phyloP scores from a whole-genome alignment of 2,797 vertebrate species.

The Semotilus atromaculatus region DNA sequence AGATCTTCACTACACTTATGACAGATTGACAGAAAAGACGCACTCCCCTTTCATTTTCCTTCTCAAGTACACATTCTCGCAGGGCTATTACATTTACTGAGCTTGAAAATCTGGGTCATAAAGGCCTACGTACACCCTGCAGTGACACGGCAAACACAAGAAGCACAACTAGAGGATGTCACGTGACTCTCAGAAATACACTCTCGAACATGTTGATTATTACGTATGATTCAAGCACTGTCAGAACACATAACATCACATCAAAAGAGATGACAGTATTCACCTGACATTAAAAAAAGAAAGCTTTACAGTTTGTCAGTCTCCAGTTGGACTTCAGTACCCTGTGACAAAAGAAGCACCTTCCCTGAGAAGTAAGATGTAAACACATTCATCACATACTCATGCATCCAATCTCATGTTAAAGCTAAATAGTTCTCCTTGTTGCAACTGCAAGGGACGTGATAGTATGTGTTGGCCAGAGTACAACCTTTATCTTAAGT shows the following conservation, averaged over 20 bases:
- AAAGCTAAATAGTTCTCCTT: conserved; percentile 15
- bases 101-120: conserved; percentile 25
- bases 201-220: conserved; percentile 8
- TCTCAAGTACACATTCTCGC: background rate
- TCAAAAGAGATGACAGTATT: conserved; percentile 6
- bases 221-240: background rate
- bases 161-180: conserved; percentile 15
- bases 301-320: conserved; percentile 53
- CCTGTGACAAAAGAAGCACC: conserved; percentile 40
- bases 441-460: background rate
- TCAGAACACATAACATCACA: background rate
- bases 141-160: conserved; percentile 10
- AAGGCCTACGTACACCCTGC: background rate
- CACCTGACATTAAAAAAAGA: conserved; percentile 30
- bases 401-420: conserved; percentile 8
- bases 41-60: conserved; percentile 4
- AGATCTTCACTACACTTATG: conserved; percentile 7
- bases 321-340: conserved; percentile 45
- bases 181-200: background rate
- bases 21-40: conserved; percentile 18
- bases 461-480: background rate
- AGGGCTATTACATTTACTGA: conserved; percentile 20
- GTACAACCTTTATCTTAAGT: background rate
- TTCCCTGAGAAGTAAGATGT: conserved; percentile 50
- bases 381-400: conserved; percentile 7